Evolutionary conservation across 1,140 invertebrate genomes (phyloP).

Genomic region (Saccostrea echinata): DNA sequence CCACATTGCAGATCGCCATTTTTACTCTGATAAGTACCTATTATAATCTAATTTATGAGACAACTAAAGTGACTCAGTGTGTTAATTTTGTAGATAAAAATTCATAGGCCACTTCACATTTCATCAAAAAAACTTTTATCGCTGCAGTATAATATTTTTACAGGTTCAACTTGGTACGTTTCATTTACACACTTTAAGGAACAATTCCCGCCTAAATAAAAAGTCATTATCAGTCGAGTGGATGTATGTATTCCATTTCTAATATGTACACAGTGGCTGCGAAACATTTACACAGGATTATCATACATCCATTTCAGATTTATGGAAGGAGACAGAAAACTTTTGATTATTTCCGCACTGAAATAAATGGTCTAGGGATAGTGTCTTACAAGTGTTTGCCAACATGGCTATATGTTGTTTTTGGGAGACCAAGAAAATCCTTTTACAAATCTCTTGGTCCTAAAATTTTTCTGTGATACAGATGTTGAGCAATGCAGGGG

Average conservation of each 20-base stretch:
- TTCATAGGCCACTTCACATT: slow-evolving; percentile 26
- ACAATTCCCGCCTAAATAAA: neutral
- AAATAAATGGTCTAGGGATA: slow-evolving; percentile 21
- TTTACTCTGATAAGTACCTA: slow-evolving; percentile 5
- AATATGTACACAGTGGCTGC: slow-evolving; percentile 28
- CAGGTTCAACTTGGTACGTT: neutral
- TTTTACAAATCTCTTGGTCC: slow-evolving; percentile 31
- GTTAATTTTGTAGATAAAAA: slow-evolving; percentile 37
- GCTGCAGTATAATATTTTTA: slow-evolving; percentile 19
- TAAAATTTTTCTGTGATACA: slow-evolving; percentile 35
- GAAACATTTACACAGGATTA: slow-evolving; percentile 35
- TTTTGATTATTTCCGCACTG: slow-evolving; percentile 32
- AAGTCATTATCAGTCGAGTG: slow-evolving; percentile 30
- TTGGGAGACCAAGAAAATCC: slow-evolving; percentile 16
- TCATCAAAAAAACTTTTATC: neutral
- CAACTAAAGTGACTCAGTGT: slow-evolving; percentile 33
- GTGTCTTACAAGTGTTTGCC: slow-evolving; percentile 28
- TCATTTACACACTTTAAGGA: slow-evolving; percentile 6
- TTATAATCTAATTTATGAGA: slow-evolving; percentile 32
- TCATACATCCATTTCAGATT: slow-evolving; percentile 17
- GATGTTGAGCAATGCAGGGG: slow-evolving; percentile 35
- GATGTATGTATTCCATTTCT: slow-evolving; percentile 26
- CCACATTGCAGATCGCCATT: neutral
- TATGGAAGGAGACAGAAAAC: slow-evolving; percentile 17
- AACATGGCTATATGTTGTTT: slow-evolving; percentile 35